Base-by-base conservation (phyloP, 2,888 invertebrate species). In the Onchidella celtica region DNA sequence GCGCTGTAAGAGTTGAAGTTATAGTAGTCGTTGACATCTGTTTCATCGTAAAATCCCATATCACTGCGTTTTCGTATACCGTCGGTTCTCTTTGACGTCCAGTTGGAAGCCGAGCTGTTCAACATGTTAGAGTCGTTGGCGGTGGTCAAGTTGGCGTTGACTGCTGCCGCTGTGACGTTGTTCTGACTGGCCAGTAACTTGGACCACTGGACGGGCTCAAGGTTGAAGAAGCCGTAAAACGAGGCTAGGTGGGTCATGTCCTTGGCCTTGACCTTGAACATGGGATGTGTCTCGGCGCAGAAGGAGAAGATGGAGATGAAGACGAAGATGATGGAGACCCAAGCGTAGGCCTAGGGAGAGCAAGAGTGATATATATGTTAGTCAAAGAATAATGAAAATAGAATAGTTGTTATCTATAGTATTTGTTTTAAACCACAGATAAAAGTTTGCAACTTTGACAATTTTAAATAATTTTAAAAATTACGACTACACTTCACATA, bases 251-350 rank as follows among this genome's bases (percentile, higher is more conserved):
- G 76, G 4, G 61, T 66, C 77, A 86, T 82, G 24, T 86, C 82
- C 47, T 78, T 70, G 29, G 74, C 73, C 34, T 83, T 79, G 32
- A 89, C 87, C 47, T 85, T 81, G 86, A 91, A 91, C 66, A 84
- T 74, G 0, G 91, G 92, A 74, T 91, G 90, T 0, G 91, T 91
- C 79, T 90, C 90, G 9, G 90, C 90, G 79, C 90, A 91, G 86
- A 92, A 92, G 38, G 90, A 90, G 84, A 90, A 91, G 32, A 91
- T 91, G 36, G 92, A 91, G 70, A 91, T 65, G 77, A 90, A 87
- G 38, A 92, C 91, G 83, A 92, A 90, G 68, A 90, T 87, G 59
- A 91, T 89, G 38, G 92, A 92, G 27, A 91, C 84, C 89, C 89
- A 89, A 36, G 91, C 91, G 80, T 91, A 91, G 2, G 87, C 86